Conservation (phyloP, 2,888 invertebrate species). For the Pristionchus mayeri region DNA sequence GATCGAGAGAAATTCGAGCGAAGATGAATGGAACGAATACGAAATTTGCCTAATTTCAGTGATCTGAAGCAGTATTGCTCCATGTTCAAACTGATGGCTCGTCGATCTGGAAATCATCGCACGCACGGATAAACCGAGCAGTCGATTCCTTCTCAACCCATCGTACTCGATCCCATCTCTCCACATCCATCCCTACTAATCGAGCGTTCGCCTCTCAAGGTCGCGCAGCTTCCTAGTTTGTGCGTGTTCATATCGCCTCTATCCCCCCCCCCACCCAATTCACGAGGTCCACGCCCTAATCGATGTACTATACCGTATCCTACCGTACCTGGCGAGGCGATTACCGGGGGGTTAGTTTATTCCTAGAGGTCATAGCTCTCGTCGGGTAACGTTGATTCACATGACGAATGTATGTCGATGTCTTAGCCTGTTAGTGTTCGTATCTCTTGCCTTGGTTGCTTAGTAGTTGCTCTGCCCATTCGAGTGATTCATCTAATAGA, state of each 20-base stretch:
- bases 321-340: not conserved
- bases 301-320: not conserved
- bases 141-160: no score
- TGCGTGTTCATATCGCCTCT: constrained; percentile 20
- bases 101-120: constrained; percentile 1
- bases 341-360: not conserved
- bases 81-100: constrained; percentile 68
- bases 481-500: constrained; percentile 26
- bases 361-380: not conserved
- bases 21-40: no score
- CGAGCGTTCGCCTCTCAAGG: constrained; percentile 31
- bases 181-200: not conserved
- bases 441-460: not conserved
- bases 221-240: constrained; percentile 27
- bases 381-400: not conserved
- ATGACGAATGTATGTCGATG: not conserved
- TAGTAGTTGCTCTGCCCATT: not conserved
- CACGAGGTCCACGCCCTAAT: constrained; percentile 31
- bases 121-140: not conserved
- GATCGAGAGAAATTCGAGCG: no score
- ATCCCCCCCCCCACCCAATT: not conserved
- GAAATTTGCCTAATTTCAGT: constrained; percentile 55
- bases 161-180: not conserved
- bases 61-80: constrained; percentile 68
- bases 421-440: not conserved